A percentile compares a stretch with the other conserved stretches of the same genome.
Conservation (phyloP, 2,797 vertebrate genomes). For the Esox lucius region DNA sequence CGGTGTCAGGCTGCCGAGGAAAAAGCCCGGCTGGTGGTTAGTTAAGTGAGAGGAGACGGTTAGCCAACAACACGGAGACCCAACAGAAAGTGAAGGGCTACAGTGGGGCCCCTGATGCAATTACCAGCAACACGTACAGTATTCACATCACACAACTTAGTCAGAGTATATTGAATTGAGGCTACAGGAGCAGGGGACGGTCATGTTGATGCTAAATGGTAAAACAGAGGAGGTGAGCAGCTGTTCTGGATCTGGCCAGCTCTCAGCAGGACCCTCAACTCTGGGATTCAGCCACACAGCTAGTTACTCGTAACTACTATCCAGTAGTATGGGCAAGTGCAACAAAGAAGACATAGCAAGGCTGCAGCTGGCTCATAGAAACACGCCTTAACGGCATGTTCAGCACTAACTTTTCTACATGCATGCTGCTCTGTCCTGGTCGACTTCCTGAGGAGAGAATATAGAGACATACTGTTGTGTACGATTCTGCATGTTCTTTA, state of each 20-base stretch:
- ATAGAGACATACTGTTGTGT: no score
- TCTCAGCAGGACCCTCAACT: slow-evolving; percentile 38
- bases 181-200: slow-evolving; percentile 22
- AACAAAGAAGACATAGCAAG: no score
- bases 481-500: no score
- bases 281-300: slow-evolving; percentile 58
- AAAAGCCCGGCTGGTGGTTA: not conserved
- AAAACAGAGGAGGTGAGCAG: slow-evolving; percentile 44
- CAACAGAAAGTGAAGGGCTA: not conserved
- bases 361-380: no score
- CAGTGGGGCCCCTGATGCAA: not conserved
- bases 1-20: not conserved
- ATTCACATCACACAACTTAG: slow-evolving; percentile 10
- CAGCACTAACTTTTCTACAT: no score
- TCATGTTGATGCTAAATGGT: slow-evolving; percentile 26
- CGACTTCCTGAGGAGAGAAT: no score
- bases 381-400: no score
- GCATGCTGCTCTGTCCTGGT: no score
- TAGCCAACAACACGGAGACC: slow-evolving; percentile 10
- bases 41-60: not conserved
- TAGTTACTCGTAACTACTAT: no score
- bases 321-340: no score
- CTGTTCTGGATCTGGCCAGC: slow-evolving; percentile 59
- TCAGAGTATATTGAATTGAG: slow-evolving; percentile 15
- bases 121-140: slow-evolving; percentile 15